Base-by-base conservation (phyloP, 2,888 invertebrate genomes). In the Heliconius ethilla region DNA sequence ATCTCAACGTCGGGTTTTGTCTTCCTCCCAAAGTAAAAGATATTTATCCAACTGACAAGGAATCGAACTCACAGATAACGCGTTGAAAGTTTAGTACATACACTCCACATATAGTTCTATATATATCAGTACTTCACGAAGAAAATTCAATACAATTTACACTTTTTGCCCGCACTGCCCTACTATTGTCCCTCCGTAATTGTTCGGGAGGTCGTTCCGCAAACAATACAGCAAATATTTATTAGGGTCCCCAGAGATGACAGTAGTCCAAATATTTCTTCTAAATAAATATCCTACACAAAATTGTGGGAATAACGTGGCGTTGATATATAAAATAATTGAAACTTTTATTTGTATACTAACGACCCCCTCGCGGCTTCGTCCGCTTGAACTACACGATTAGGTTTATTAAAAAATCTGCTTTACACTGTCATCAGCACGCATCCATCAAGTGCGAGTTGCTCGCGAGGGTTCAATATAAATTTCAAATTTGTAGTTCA, bases 231-330 rank as follows among this genome's bases (percentile, higher is more conserved):
- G 59, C 67, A 75, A 75, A 55, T 55, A 75, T 75, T 75, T 75
- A 75, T 75, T 69, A 75, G 75, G 75, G 75, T 75, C 67, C 51
- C 29, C 63, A 82, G 72, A 72, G 72, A 72, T 72, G 72, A 72
- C 72, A 72, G 72, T 37, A 37, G 59, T 72, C 72, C 72, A 59
- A 59, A 72, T 33, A 72, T 72, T 72, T 72, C 72, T 72, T 72
- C 59, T 59, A 59, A 72, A 72, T 72, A 72, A 72, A 72, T 72
- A 72, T 33, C n/a, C 33, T 22, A n/a, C 7, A 40, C 40, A 25
- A 67, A 40, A 69, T 15, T 69, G 69, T 45, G 69, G 40, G n/a
- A 69, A 40, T 18, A 25, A 40, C 67, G 67, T 37, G 6, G n/a
- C n/a, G n/a, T n/a, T 40, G 2, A 40, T 40, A 25, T 40, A 69